A percentile compares a stretch with the other conserved stretches of the same genome.
Evolutionary conservation across 2,113 vertebrate species (phyloP).

Genomic region (Danio rerio): GRCz12tu NC_133183.1:61976501-61977000

Average conservation of each 20-base stretch:
- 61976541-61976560: constrained; percentile 54
- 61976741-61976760: constrained; percentile 69
- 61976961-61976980: not conserved
- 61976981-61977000: not conserved
- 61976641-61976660: constrained; percentile 54
- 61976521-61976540: constrained; percentile 13
- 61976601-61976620: constrained; percentile 20
- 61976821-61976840: constrained; percentile 19
- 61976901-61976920: not conserved
- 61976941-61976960: not conserved
- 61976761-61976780: constrained; percentile 48
- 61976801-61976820: not conserved
- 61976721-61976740: constrained; percentile 63
- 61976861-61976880: constrained; percentile 1
- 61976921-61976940: constrained; percentile 20
- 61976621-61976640: constrained; percentile 51
- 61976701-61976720: constrained; percentile 41
- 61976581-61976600: constrained; percentile 38
- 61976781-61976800: not conserved
- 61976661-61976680: constrained; percentile 31
- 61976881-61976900: not conserved
- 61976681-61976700: constrained; percentile 52
- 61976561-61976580: constrained; percentile 53
- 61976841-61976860: not conserved
- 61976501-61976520: too few relatives aligned